phyloP scores from a whole-genome alignment of 2,888 invertebrate genomes.

The Eristalis intricaria region DNA sequence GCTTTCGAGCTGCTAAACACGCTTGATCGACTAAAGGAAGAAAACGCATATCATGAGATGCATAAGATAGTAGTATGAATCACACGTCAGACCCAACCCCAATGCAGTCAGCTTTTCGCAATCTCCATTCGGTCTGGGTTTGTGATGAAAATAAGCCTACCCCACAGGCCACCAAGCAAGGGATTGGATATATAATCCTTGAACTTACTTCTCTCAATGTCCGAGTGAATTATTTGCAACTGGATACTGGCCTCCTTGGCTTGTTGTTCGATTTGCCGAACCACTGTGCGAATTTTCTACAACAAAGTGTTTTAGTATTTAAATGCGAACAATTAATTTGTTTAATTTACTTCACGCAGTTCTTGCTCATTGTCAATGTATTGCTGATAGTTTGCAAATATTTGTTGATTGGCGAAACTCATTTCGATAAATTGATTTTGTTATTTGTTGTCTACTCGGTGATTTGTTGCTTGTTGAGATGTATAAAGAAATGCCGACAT shows the following conservation, averaged over 20 bases:
- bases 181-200: background rate
- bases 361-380: constrained; percentile 90
- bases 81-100: too few relatives aligned
- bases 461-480: constrained; percentile 15
- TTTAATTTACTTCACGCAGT: constrained; percentile 86
- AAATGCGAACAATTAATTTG: constrained; percentile 84
- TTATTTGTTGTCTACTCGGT: constrained; percentile 27
- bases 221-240: constrained; percentile 92
- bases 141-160: background rate
- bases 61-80: too few relatives aligned
- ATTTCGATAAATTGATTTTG: constrained; percentile 76
- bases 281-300: constrained; percentile 78
- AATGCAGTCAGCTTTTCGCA: too few relatives aligned
- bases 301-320: constrained; percentile 64
- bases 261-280: constrained; percentile 88
- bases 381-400: constrained; percentile 90
- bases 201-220: constrained; percentile 85
- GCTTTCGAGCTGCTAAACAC: constrained; percentile 85
- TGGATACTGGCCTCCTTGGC: constrained; percentile 90
- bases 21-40: constrained; percentile 83
- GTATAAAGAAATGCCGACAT: constrained; percentile 22
- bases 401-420: constrained; percentile 83
- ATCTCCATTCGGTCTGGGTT: too few relatives aligned
- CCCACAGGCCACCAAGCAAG: background rate
- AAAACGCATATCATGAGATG: background rate